Conservation (phyloP, 2,113 vertebrate species). For the Diadophis punctatus region DNA sequence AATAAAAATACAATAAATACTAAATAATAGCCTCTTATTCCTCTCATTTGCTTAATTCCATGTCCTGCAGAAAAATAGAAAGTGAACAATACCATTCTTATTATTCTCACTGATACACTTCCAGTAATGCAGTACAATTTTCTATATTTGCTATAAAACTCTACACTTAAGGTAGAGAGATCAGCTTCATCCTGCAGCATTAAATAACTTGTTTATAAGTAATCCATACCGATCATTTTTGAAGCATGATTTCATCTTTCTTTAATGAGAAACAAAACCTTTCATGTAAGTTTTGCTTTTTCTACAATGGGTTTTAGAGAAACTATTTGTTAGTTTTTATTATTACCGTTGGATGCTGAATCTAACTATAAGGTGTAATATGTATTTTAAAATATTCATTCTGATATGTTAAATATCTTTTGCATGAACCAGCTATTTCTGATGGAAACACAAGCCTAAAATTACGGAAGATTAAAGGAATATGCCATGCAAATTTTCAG, state of each 20-base stretch:
- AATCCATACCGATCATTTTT: neutral
- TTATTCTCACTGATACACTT: neutral
- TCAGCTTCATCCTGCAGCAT: neutral
- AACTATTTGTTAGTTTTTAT: neutral
- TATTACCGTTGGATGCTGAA: neutral
- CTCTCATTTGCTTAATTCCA: neutral
- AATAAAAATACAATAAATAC: neutral
- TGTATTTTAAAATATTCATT: neutral
- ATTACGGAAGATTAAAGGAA: neutral
- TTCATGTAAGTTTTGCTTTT: neutral
- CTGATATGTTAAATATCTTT: neutral
- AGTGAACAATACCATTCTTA: neutral
- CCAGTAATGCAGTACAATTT: neutral
- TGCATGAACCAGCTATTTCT: neutral
- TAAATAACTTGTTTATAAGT: neutral
- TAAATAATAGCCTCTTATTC: neutral
- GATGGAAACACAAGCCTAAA: neutral
- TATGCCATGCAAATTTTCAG: neutral
- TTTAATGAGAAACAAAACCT: neutral
- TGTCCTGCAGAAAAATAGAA: neutral
- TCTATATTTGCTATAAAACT: neutral
- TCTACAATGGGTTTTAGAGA: neutral
- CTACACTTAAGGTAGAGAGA: neutral
- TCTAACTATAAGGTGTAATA: neutral
- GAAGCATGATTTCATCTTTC: neutral